phyloP scores from a whole-genome alignment of 2,888 invertebrate species.

The Chloroclystis v-ata region DNA sequence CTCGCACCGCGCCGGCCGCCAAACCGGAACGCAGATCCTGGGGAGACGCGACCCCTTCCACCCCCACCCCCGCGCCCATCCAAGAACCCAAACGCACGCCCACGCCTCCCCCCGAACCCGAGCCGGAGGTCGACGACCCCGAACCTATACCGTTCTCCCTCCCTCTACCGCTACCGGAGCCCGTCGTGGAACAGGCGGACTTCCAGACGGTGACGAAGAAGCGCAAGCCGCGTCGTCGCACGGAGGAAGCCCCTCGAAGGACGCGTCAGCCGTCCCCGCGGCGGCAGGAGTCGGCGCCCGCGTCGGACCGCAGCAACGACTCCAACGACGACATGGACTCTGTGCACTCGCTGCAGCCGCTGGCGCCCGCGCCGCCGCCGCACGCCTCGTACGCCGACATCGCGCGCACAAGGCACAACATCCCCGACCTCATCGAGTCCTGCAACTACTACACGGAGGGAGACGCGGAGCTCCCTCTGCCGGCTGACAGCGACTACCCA shows the following conservation, averaged over 20 bases:
- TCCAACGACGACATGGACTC: slow-evolving; percentile 90
- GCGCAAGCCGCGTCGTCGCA: slow-evolving; percentile 86
- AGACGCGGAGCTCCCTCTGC: slow-evolving; percentile 27
- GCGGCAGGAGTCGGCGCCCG: slow-evolving; percentile 83
- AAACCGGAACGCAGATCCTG: slow-evolving; percentile 80
- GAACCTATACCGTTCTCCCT: slow-evolving; percentile 36
- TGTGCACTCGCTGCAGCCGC: slow-evolving; percentile 84
- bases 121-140: slow-evolving; percentile 64
- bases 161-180: slow-evolving; percentile 32
- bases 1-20: slow-evolving; percentile 47
- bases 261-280: slow-evolving; percentile 60
- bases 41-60: slow-evolving; percentile 81
- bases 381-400: slow-evolving; percentile 90
- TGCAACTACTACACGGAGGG: slow-evolving; percentile 72
- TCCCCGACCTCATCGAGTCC: slow-evolving; percentile 73
- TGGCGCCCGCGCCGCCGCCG: slow-evolving; percentile 75
- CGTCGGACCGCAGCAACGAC: slow-evolving; percentile 88
- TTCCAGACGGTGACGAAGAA: slow-evolving; percentile 91
- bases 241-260: slow-evolving; percentile 59
- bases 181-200: slow-evolving; percentile 78
- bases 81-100: slow-evolving; percentile 21
- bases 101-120: slow-evolving; percentile 18
- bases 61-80: slow-evolving; percentile 35
- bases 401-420: slow-evolving; percentile 78
- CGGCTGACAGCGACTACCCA: slow-evolving; percentile 34